These are phyloP conservation scores for Diarsia mendica DNA, from an alignment of 2,888 invertebrate species.

Conservation along the genomic window DNA sequence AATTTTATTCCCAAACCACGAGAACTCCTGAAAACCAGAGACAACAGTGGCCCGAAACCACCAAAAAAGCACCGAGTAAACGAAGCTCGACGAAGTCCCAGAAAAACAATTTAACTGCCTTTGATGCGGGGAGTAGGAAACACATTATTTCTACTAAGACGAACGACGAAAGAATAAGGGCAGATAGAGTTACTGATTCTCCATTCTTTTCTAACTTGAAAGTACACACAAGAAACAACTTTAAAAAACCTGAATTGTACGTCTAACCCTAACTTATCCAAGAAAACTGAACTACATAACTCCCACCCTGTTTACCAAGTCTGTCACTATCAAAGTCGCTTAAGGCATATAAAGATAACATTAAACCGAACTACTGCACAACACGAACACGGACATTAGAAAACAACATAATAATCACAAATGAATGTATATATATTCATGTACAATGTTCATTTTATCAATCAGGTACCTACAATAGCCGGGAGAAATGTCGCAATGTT, in stretches of 20 bases:
- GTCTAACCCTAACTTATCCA: background rate
- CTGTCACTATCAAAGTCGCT: constrained; percentile 54
- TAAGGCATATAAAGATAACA: constrained; percentile 62
- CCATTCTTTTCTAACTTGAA: no score
- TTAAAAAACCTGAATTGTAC: no score
- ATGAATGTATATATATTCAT: constrained; percentile 19
- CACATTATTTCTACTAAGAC: no score
- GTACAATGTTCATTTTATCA: constrained; percentile 58
- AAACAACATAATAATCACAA: constrained; percentile 61
- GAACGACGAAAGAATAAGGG: background rate
- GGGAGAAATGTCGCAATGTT: constrained; percentile 74
- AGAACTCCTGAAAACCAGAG: no score
- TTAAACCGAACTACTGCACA: constrained; percentile 52
- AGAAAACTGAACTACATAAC: constrained; percentile 19
- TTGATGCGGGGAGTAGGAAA: no score
- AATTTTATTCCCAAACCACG: no score
- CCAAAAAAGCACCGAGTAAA: no score
- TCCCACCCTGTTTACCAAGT: constrained; percentile 40
- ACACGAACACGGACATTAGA: constrained; percentile 57
- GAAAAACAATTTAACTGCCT: no score
- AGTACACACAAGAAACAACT: background rate
- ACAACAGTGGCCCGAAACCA: no score
- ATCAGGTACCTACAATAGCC: constrained; percentile 53
- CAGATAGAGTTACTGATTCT: background rate
- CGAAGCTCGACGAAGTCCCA: no score